Base-by-base conservation (phyloP, 35 echinoderm and acorn worm species). In the Chiridota heheva region DNA sequence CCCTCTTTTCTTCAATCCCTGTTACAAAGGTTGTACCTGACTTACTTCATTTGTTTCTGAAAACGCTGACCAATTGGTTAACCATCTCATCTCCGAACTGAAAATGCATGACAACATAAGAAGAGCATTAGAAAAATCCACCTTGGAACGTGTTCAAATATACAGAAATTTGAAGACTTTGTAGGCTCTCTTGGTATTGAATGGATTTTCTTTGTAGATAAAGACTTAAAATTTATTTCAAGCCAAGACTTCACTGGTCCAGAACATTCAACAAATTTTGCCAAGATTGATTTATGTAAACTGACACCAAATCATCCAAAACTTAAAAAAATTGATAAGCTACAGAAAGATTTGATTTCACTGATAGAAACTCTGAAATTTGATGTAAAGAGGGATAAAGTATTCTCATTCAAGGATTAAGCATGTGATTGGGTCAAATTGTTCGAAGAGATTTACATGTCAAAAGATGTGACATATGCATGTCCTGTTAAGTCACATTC, bases 401-500 rank as follows among this genome's bases (percentile, higher is more conserved):
- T n/a, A n/a, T n/a, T n/a, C n/a, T n/a, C n/a, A n/a, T n/a, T n/a
- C n/a, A n/a, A n/a, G n/a, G n/a, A n/a, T n/a, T n/a, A n/a, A 60
- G 29, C 78, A 33, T 43, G 59, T 42, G 42, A 20, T 44, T 68
- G 78, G 78, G 60, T 82, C 36, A 44, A 82, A 45, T 36, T 82
- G 63, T 67, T 58, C 20, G 10, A 31, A 16, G 16, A 67, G 22
- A 39, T 49, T 44, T 82, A 82, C 38, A 31, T 82, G 18, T 67
- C 48, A 22, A 42, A 49, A 18, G 41, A 82, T 38, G 81, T 83
- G 2, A 70, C 64, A 81, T 67, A 67, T 64, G 61, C 58, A 80
- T 40, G 57, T 74, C 1, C 18, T 74, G 4, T 41, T 29, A 30
- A 51, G 55, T 31, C 71, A 74, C 55, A 28, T 74, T 3, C 22